Evolutionary conservation across 2,113 vertebrate species (phyloP), one percentile per base, ranked within the genome.

Genomic region (Otis tarda): DNA sequence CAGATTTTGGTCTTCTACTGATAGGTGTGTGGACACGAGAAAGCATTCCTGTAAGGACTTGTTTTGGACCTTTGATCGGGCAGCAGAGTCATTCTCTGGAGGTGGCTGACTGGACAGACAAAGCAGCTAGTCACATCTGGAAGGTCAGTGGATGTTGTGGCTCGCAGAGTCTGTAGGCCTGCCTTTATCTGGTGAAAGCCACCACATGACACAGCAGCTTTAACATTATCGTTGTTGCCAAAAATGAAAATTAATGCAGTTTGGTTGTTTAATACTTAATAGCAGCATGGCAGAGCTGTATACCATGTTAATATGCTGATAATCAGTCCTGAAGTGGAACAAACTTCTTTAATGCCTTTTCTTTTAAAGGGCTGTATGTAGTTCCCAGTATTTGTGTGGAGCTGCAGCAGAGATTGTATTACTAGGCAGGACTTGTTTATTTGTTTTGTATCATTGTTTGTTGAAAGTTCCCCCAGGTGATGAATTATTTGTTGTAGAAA

Each of bases 21-120:
- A 50, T 83, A 99, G 99, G 99, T 93, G 99, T 99, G 22, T 99
- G 99, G 98, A 98, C 99, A 53, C 98, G 98, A 90, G 99, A 99
- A 79, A 96, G 98, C 73, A 99, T 99, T 97, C 98, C 99, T 52
- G 98, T 98, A 64, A 98, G 99, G 78, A 99, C 99, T 61, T 99
- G 99, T 97, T 99, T 99, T 81, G 99, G 99, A 83, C 99, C 99
- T 25, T 97, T 99, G 93, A 98, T 99, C 3, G 99, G 99, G 59
- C 99, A 99, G 95, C 99, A 99, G 64, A 99, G 99, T 84, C 99
- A 99, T 97, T 99, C 98, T 22, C 98, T 99, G 90, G 99, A 99
- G 88, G 98, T 99, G 43, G 98, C 99, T 0, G 98, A 99, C 89
- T 99, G 99, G 99, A 98, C 99, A 50, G 99, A 99, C 79, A 99